phyloP scores from a whole-genome alignment of 2,113 vertebrate genomes.

The Amphiprion ocellaris region DNA sequence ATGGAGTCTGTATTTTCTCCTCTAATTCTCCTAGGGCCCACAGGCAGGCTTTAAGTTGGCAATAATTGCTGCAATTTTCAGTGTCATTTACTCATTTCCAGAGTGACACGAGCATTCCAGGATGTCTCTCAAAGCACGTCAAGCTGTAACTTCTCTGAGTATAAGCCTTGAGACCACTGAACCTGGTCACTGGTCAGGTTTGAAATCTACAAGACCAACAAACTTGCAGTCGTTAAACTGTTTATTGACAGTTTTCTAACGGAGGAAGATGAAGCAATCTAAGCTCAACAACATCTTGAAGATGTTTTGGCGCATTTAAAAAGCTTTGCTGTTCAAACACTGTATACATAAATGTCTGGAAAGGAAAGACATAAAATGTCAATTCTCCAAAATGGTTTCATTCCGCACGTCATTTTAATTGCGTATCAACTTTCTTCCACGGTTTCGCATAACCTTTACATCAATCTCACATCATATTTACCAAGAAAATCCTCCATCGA shows the following conservation, averaged over 20 bases:
- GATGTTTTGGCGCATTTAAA: too few species aligned
- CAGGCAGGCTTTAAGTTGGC: conserved; percentile 65
- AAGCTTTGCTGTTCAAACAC: neutral
- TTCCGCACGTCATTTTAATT: conserved; percentile 24
- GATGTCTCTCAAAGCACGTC: conserved; percentile 7
- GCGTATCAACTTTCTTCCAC: conserved; percentile 15
- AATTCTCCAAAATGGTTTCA: conserved; percentile 1
- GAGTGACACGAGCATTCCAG: conserved; percentile 51
- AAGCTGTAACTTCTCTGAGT: neutral
- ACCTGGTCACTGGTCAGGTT: conserved; percentile 7
- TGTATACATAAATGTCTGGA: neutral
- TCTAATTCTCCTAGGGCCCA: conserved; percentile 75
- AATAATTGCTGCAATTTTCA: conserved; percentile 76
- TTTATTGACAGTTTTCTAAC: neutral
- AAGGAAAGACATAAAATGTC: neutral
- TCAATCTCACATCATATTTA: conserved; percentile 13
- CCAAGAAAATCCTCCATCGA: neutral
- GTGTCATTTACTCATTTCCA: conserved; percentile 71
- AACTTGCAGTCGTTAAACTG: neutral
- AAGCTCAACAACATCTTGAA: neutral
- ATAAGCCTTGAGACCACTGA: neutral
- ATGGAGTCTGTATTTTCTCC: conserved; percentile 79
- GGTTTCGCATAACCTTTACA: conserved; percentile 23
- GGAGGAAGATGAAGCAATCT: neutral
- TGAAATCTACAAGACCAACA: conserved; percentile 2